Evolutionary conservation across 2,888 invertebrate genomes (phyloP), one percentile per base, ranked within the genome.

Genomic region (Lydus trimaculatus): DNA sequence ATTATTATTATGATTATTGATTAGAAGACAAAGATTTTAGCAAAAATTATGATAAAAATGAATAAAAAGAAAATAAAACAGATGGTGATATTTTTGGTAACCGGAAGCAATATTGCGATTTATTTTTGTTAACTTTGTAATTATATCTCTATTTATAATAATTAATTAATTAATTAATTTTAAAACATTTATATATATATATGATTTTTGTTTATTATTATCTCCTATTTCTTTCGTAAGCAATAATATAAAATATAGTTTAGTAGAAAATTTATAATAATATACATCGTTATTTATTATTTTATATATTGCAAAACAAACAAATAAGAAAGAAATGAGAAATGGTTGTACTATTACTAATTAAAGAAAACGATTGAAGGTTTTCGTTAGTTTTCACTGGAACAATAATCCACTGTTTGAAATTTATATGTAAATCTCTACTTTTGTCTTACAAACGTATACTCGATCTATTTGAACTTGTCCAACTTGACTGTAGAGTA

Each of bases 1-100:
- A 36, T 36, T 13, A 43, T 43, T 43, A 43, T 43, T 36, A 39
- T 17, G 0, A 48, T 48, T 48, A 48, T 48, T 48, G 11, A 48
- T 48, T 48, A 48, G 9, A 11, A n/a, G 7, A 9, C 20, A 48
- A 48, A 17, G 6, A 9, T 48, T 48, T 48, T 48, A 48, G 20
- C 20, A 13, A 48, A 48, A 48, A 11, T 48, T 48, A 48, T 48
- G 9, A 48, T 20, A 72, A 73, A 67, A 72, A 72, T 73, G 75
- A 73, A 67, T 23, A 48, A 31, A 43, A 43, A 43, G n/a, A 43
- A 43, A 43, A 28, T 28, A n/a, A n/a, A 17, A 43, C 43, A 66
- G 73, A 77, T 74, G 82, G 85, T 85, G 85, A 85, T 85, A 85
- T 85, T 84, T 84, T 85, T 84, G 81, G 84, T 83, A 84, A 84